Evolutionary conservation across 2,797 vertebrate species (phyloP), one percentile per base, ranked within the genome.

Genomic region (Coracias cyanogaster): DNA sequence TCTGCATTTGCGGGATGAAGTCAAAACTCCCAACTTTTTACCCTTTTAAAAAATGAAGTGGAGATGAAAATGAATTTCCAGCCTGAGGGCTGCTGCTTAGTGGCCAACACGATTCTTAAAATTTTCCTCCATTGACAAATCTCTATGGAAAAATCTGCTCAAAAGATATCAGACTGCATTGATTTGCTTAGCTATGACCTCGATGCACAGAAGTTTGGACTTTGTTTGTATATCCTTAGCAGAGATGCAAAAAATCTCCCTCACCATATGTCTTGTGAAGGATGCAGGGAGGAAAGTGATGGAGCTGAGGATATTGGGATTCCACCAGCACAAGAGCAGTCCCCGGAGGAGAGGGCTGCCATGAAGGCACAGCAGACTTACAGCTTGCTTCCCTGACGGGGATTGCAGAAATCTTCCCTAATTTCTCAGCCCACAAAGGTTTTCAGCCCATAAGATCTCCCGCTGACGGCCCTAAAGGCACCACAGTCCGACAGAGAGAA

Each of bases 281-380:
- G 58, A 45, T 55, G 37, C 29, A 24, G 28, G 11, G 71, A 87
- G 41, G 15, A 43, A 14, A 21, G 22, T 21, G 41, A 37, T n/a
- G n/a, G 43, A 80, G 14, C 41, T 18, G 51, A 57, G 79, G 33
- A 16, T 19, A n/a, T 12, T 12, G 12, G 41, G 52, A 48, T 58
- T 28, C 22, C 74, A 57, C 12, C 0, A 5, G 25, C 33, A 20
- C 7, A 2, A 19, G 12, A 83, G 15, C 55, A 35, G 49, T 77
- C 9, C 17, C 2, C 0, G 2, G 1, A 13, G 3, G 24, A 45
- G 28, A 78, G 21, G 26, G 26, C 10, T 65, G 22, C 51, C 7
- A 6, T 1, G 4, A 65, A 29, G 29, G 20, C 33, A 46, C 43
- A 78, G 48, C 29, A 78, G 35, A n/a, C 26, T 77, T 77, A 62